phyloP scores from a whole-genome alignment of 2,797 vertebrate genomes.

The Trematomus bernacchii region DNA sequence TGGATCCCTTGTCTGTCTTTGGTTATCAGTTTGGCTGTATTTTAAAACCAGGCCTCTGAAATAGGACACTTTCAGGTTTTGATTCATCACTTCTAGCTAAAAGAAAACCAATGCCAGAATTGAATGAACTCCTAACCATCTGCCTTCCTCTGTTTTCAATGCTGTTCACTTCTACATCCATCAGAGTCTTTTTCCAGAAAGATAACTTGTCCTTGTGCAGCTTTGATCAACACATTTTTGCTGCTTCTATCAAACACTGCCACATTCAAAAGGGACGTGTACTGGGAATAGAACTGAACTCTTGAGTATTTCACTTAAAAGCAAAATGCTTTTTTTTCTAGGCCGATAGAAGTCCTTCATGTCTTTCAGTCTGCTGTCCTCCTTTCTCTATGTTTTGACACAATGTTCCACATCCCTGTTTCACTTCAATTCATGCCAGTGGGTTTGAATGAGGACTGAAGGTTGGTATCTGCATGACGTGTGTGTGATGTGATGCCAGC shows the following conservation, averaged over 20 bases:
- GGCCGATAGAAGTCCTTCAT: background rate
- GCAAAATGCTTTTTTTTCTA: background rate
- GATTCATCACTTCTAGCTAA: background rate
- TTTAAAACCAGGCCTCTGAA: background rate
- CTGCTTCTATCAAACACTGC: too few species aligned
- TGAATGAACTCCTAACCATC: background rate
- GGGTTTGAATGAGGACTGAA: background rate
- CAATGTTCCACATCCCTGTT: background rate
- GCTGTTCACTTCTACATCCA: too few species aligned
- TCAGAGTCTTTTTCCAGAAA: background rate
- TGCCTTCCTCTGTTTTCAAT: too few species aligned
- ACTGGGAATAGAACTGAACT: background rate
- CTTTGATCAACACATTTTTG: background rate
- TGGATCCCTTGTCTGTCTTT: background rate
- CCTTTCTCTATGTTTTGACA: background rate
- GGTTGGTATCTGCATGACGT: background rate
- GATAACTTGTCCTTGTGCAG: background rate
- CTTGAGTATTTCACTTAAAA: background rate
- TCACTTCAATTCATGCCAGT: background rate
- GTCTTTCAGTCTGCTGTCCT: background rate
- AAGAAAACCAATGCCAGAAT: background rate
- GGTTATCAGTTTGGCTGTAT: too few species aligned
- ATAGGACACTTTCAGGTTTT: background rate
- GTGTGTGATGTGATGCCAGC: slow-evolving; percentile 33
- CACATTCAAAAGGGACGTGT: background rate